These are phyloP conservation scores for Grammomys dolichurus DNA, from an alignment of 2,113 vertebrate genomes.

Conservation along the genomic window DNA sequence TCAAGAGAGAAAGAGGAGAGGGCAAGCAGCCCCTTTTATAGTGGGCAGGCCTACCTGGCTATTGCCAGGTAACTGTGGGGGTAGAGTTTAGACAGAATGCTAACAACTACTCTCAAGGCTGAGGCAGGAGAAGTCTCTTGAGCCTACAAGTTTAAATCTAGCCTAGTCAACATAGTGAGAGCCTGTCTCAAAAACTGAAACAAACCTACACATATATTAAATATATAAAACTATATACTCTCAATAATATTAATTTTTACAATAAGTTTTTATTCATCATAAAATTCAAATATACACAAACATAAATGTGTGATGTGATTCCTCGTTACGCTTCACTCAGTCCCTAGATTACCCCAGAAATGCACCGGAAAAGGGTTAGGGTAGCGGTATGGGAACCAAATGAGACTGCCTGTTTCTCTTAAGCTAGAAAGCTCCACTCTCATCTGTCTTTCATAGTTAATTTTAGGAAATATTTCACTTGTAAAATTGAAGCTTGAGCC, in stretches of 20 bases:
- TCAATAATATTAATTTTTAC: not conserved
- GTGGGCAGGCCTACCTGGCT: too few relatives aligned
- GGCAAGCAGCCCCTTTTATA: too few relatives aligned
- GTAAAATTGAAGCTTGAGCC: slow-evolving; percentile 7
- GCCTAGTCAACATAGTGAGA: not conserved
- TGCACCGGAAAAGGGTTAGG: not conserved
- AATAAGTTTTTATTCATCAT: not conserved
- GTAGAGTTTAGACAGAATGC: too few relatives aligned
- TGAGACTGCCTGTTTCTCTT: not conserved
- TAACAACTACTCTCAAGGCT: not conserved
- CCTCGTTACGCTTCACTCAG: not conserved
- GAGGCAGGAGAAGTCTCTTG: not conserved
- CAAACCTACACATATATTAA: not conserved
- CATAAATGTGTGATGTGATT: not conserved
- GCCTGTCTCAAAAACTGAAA: not conserved
- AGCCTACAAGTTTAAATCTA: not conserved
- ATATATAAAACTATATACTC: not conserved
- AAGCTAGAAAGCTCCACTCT: not conserved
- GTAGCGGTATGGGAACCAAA: not conserved
- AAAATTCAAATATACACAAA: not conserved
- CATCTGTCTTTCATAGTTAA: not conserved
- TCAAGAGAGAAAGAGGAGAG: too few relatives aligned
- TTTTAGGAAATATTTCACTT: not conserved
- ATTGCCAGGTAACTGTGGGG: too few relatives aligned
- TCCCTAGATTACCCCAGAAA: not conserved